phyloP scores from a whole-genome alignment of 2,113 vertebrate species.

The Leptocoma aspasia region DNA sequence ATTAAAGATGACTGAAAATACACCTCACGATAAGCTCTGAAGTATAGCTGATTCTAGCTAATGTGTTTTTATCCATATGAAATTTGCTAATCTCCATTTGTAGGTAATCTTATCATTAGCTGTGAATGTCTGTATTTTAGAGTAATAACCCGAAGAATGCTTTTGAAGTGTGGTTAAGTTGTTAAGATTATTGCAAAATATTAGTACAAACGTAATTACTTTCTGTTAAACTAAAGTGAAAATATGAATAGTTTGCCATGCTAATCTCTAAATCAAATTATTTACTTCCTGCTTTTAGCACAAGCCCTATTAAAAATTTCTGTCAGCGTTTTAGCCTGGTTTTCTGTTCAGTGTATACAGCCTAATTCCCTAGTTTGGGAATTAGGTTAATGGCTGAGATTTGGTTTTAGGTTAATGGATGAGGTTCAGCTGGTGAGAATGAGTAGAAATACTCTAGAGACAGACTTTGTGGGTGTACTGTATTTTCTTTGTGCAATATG shows the following conservation, averaged over 20 bases:
- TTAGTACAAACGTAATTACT: not conserved
- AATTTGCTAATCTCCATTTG: not conserved
- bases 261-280: not conserved
- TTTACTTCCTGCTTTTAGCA: not conserved
- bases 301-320: not conserved
- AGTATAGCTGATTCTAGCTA: not conserved
- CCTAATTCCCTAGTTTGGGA: not conserved
- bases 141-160: not conserved
- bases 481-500: not conserved
- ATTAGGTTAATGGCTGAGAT: not conserved
- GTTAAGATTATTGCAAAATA: not conserved
- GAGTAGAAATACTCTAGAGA: not conserved
- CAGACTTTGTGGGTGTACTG: fast-evolving
- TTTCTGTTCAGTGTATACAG: not conserved
- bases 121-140: not conserved
- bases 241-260: not conserved
- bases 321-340: not conserved
- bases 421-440: not conserved
- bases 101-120: not conserved
- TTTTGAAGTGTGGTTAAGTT: not conserved
- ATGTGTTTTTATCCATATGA: not conserved
- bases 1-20: not conserved
- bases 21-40: not conserved
- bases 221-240: not conserved
- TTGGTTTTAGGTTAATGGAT: not conserved